These are phyloP conservation scores for Poliocrania exsul DNA, from an alignment of 2,797 vertebrate genomes.

Conservation along the genomic window DNA sequence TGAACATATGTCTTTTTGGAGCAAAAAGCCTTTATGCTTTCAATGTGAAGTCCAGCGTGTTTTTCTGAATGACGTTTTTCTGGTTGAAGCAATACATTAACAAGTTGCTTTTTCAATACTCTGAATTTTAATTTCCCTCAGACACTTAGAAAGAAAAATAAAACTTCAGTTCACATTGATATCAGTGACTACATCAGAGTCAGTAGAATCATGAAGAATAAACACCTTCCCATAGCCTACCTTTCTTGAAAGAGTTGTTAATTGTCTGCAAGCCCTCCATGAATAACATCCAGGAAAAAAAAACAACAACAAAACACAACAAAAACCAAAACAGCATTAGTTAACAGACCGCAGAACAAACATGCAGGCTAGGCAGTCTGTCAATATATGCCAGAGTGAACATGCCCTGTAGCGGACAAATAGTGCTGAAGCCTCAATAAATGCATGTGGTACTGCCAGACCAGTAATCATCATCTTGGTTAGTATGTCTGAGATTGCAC, in stretches of 20 bases:
- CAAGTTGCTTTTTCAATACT: background rate
- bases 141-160: background rate
- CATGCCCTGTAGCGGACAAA: background rate
- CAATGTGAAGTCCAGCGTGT: background rate
- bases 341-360: background rate
- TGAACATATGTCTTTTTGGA: background rate
- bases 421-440: background rate
- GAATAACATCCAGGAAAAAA: background rate
- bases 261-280: background rate
- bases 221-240: background rate
- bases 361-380: background rate
- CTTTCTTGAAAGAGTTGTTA: background rate
- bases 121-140: background rate
- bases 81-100: background rate
- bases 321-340: no score
- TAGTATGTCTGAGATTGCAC: background rate
- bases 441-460: background rate
- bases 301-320: no score
- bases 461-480: background rate
- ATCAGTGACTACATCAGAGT: background rate
- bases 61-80: background rate
- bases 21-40: background rate
- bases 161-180: background rate
- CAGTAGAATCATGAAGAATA: background rate
- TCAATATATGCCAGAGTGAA: background rate